phyloP scores from a whole-genome alignment of 2,797 vertebrate genomes.

The Phrynocephalus vlangalii region DNA sequence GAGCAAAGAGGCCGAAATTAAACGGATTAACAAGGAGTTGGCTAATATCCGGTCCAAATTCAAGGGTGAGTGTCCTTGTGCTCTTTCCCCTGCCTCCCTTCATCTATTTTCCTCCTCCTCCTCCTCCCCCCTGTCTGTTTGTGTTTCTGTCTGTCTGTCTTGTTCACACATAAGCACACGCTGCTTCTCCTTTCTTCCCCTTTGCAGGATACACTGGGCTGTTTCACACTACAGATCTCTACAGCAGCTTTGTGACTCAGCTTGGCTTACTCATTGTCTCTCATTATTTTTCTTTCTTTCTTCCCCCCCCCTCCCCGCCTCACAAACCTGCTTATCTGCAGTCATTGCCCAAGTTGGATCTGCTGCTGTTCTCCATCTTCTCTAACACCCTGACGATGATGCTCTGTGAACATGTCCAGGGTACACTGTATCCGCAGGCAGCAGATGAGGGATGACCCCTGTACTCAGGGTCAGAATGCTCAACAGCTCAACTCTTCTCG shows the following conservation, averaged over 20 bases:
- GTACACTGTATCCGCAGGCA: neutral
- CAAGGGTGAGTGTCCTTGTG: conserved; percentile 75
- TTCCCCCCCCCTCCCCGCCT: neutral
- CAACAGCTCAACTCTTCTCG: conserved; percentile 4
- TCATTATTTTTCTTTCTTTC: neutral
- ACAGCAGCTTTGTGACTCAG: conserved; percentile 6
- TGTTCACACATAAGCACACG: neutral
- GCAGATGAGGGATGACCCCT: conserved; percentile 8
- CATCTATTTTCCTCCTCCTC: too few species aligned
- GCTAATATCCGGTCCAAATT: conserved; percentile 95
- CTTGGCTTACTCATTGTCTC: neutral
- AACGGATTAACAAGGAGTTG: conserved; percentile 93
- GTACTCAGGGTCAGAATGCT: neutral
- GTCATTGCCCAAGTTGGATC: neutral
- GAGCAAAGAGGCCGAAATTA: conserved; percentile 94
- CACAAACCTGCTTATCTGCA: conserved; percentile 15
- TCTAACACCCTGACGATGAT: neutral
- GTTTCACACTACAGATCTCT: neutral
- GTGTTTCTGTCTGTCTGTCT: neutral
- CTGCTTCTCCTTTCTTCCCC: neutral
- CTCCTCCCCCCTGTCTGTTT: neutral
- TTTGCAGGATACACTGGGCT: neutral
- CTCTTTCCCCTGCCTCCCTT: neutral
- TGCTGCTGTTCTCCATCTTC: neutral
- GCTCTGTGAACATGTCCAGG: neutral